Conservation (phyloP, 2,797 vertebrate genomes). For the Podarcis siculus region DNA sequence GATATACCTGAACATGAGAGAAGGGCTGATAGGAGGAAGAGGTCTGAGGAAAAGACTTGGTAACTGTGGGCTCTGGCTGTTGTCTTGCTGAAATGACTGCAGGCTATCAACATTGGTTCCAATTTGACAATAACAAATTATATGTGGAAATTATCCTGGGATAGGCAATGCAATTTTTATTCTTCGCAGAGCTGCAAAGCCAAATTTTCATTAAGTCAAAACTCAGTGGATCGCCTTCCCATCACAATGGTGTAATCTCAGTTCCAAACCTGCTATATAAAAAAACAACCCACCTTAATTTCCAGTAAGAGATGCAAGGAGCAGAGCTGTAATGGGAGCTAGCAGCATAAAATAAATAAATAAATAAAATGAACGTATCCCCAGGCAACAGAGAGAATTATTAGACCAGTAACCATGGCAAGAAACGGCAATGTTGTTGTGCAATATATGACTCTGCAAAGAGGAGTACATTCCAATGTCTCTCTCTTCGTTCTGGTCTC, state of each 20-base stretch:
- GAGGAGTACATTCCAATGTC: background rate
- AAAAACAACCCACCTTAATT: constrained; percentile 16
- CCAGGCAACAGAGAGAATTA: background rate
- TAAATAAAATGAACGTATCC: background rate
- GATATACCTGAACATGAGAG: too few relatives aligned
- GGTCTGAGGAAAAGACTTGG: background rate
- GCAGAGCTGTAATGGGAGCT: constrained; percentile 2
- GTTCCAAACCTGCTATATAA: constrained; percentile 13
- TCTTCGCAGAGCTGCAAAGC: constrained; percentile 17
- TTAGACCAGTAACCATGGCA: constrained; percentile 16
- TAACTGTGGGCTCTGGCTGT: background rate
- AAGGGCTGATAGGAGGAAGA: background rate
- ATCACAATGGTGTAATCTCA: background rate
- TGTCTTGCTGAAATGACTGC: background rate
- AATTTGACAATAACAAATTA: constrained; percentile 9
- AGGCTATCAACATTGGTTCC: constrained; percentile 3
- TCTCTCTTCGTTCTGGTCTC: background rate
- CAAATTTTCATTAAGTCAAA: constrained; percentile 33
- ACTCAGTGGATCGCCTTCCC: constrained; percentile 15
- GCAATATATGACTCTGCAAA: background rate
- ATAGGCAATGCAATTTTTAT: constrained; percentile 1
- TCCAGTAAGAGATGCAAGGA: constrained; percentile 8
- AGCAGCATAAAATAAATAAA: constrained; percentile 25
- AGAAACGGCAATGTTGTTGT: constrained; percentile 21
- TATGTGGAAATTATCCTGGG: constrained; percentile 7